Base-by-base conservation (phyloP, 2,113 vertebrate genomes). In the Arizona elegans region DNA sequence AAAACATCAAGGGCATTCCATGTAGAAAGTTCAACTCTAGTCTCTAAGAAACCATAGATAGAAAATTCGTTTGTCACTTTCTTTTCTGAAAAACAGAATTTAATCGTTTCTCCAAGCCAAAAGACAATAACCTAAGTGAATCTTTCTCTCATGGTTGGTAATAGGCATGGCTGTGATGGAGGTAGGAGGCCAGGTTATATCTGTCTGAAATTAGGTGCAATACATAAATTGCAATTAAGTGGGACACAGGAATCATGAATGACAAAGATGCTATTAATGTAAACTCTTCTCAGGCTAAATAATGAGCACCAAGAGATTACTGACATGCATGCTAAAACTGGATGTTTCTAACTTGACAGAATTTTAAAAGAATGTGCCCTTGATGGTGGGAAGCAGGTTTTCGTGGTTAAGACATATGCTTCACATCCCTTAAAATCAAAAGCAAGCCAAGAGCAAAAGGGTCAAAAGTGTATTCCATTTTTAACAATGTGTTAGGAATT, bases 41-140 rank as follows among this genome's bases (percentile, higher is more conserved):
- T 58, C 21, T 53, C 7, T 50, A 15, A 13, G 33, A 85, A 90
- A 93, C 93, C n/a, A 92, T 53, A 93, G 93, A 56, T 3, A 24
- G 13, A 0, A 3, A 21, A 50, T 2, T 88, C 86, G 56, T 59
- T 43, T 86, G 4, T 54, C 17, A 12, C 1, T 75, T 53, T 33
- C 26, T 12, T 12, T 33, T 17, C 21, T 23, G 2, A 24, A 7
- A 55, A 47, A 38, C 85, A 19, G 1, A n/a, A 54, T 29, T 54
- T 91, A 29, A 85, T 33, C 21, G 1, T 21, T 86, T 6, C 87
- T 2, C 26, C 33, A 58, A 13, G 55, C 3, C 15, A 0, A 0
- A 52, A 91, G 88, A 52, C 0, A 29, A 86, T 29, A 0, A 3
- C 12, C 29, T 38, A n/a, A n/a, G 70, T 9, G 0, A 38, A 15